Base-by-base conservation (phyloP, 2,113 vertebrate genomes). In the Casuarius casuarius region DNA sequence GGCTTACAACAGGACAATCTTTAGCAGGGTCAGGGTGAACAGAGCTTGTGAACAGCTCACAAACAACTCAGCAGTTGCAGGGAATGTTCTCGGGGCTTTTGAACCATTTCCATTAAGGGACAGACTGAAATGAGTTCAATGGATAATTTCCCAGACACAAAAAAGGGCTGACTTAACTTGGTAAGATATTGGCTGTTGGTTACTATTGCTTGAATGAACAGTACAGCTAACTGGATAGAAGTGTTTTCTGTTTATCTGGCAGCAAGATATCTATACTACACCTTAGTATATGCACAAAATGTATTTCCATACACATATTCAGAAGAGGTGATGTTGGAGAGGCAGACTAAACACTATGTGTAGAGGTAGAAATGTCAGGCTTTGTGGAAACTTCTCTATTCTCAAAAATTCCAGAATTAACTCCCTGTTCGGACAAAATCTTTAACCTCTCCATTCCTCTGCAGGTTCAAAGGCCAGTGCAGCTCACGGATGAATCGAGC, bases 271-370 rank as follows among this genome's bases (percentile, higher is more conserved):
- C 0, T n/a, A 3, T 28, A 65, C 44, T 15, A 35, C 28, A 33
- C 16, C 40, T 82, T 62, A 0, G 1, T 72, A 5, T 52, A 16
- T 28, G 28, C 5, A 5, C 58, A 65, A 84, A 54, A 72, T 22
- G n/a, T 1, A 4, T 6, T 1, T 4, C 12, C 16, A 5, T 38
- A 38, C 7, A 20, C 2, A 2, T 12, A 5, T 63, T 68, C 29
- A 42, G 72, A 88, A 59, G 26, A 59, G 4, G 28, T 38, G 22
- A 12, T 38, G 44, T 20, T 61, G 42, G 23, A 46, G 48, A 90
- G 16, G 7, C 22, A 85, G 78, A 85, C n/a, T 0, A 11, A 88
- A 51, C 44, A 13, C 4, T 1, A 7, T 2, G 16, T 59, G 15
- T 20, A 61, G 48, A 72, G 59, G n/a, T 12, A 70, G 26, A 75